phyloP scores from a whole-genome alignment of 2,113 vertebrate species.

The Mugil cephalus region DNA sequence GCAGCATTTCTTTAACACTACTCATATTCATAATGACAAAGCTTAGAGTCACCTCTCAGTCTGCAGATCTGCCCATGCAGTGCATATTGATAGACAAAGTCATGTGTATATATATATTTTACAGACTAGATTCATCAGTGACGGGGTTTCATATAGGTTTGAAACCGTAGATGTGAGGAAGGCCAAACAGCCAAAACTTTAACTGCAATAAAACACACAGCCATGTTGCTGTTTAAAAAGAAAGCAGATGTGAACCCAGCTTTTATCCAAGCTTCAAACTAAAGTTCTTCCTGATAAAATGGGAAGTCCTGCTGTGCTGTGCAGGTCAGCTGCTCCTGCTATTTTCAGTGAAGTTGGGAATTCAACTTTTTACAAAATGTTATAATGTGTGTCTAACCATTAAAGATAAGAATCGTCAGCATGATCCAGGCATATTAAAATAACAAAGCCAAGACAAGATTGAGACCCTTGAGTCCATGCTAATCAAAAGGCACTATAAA shows the following conservation, averaged over 20 bases:
- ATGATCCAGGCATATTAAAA: neutral
- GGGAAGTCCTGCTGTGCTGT: slow-evolving; percentile 15
- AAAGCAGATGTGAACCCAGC: slow-evolving; percentile 29
- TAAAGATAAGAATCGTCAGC: neutral
- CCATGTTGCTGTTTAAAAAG: slow-evolving; percentile 11
- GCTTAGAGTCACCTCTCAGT: neutral
- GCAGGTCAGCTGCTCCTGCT: slow-evolving; percentile 12
- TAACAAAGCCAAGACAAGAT: slow-evolving; percentile 8
- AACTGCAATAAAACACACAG: slow-evolving; percentile 2
- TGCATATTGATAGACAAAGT: neutral
- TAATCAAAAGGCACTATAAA: slow-evolving; percentile 41
- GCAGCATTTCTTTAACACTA: neutral
- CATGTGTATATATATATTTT: too few species aligned
- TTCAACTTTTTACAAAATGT: neutral
- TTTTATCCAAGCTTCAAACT: slow-evolving; percentile 45
- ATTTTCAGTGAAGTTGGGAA: neutral
- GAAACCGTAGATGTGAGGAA: neutral
- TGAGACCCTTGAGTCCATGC: neutral
- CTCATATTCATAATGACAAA: slow-evolving; percentile 11
- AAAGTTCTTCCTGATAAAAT: slow-evolving; percentile 31
- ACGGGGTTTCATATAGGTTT: neutral
- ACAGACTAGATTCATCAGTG: too few species aligned
- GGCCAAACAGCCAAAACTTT: neutral
- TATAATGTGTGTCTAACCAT: neutral
- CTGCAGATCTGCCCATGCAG: neutral